Base-by-base conservation (phyloP, 92 coral and sea anemone genomes). In the Umimayanthus chanpuru region DNA sequence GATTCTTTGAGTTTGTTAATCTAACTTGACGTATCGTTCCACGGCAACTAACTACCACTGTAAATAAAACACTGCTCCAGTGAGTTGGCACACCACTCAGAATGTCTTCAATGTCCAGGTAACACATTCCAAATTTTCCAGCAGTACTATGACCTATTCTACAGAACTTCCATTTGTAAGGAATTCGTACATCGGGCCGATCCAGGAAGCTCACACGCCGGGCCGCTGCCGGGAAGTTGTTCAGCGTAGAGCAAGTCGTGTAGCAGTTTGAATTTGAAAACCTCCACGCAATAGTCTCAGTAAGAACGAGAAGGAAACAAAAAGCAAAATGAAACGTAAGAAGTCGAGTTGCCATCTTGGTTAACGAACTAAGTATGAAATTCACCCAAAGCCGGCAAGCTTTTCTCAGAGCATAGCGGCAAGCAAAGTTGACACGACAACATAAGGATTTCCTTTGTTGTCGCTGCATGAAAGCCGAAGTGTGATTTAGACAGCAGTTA, bases 1-100 rank as follows among this genome's bases (percentile, higher is more conserved):
- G 81, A 67, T 89, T 88, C 79, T 55, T 85, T 14, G 92, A 85
- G 56, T 93, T 93, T 36, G 77, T 30, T 25, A 73, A 16, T 30
- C 77, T 32, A 30, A 32, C 47, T 73, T 25, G 77, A 72, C 76
- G 76, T 72, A 72, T 14, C 76, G 20, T 8, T 72, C 43, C 76
- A 72, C 15, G 20, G 21, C 43, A 72, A 72, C 41, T 30, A 8
- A 72, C 10, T 4, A 30, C 43, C 43, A 72, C 43, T 30, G 43
- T 2, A 72, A 72, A 25, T 10, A 72, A 28, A 30, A 72, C 43
- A 30, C 30, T 72, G 30, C 76, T 30, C 76, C 41, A 30, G 6
- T 72, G 76, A 4, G 40, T 26, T 26, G 28, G 41, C 3, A 72
- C 18, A 28, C 16, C 76, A 20, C 76, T 72, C 76, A 72, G 44